Evolutionary conservation across 92 coral and sea anemone species (phyloP).

Genomic region (Porites divaricata): DNA sequence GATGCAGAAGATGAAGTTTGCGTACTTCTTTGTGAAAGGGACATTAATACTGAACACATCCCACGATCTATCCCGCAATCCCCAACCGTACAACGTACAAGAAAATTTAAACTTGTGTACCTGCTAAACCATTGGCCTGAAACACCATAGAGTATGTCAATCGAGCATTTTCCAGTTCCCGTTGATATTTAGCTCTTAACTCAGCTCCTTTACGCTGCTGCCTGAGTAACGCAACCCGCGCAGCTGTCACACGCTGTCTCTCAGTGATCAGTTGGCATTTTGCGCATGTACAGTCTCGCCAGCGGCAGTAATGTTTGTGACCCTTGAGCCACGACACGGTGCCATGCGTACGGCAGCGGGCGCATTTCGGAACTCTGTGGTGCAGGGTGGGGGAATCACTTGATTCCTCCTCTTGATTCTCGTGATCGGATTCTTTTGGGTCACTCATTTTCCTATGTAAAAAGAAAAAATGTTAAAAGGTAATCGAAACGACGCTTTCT

Average conservation of each 20-base stretch:
- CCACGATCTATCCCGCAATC: no score
- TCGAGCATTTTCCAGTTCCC: constrained; percentile 83
- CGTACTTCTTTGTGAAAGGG: no score
- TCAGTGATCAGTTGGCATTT: constrained; percentile 95
- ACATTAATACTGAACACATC: no score
- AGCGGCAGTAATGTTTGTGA: constrained; percentile 96
- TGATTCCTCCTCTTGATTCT: constrained; percentile 65
- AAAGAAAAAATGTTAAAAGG: constrained; percentile 2
- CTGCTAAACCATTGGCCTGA: constrained; percentile 64
- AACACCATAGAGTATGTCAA: constrained; percentile 90
- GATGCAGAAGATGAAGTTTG: no score
- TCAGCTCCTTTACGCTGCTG: constrained; percentile 98
- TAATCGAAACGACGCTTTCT: not conserved
- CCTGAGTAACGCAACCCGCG: constrained; percentile 94
- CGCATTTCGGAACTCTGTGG: constrained; percentile 97
- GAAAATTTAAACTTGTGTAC: not conserved
- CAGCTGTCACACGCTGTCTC: constrained; percentile 96
- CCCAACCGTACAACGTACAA: no score
- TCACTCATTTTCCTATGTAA: constrained; percentile 68
- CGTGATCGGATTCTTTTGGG: constrained; percentile 47
- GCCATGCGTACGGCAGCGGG: constrained; percentile 98
- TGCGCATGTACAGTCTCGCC: constrained; percentile 98
- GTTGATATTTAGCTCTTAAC: constrained; percentile 76
- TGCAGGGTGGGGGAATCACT: constrained; percentile 57
- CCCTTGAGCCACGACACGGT: constrained; percentile 99